These are phyloP conservation scores for Ophioninae sp. DNA, from an alignment of 2,888 invertebrate species.

Conservation along the genomic window DNA sequence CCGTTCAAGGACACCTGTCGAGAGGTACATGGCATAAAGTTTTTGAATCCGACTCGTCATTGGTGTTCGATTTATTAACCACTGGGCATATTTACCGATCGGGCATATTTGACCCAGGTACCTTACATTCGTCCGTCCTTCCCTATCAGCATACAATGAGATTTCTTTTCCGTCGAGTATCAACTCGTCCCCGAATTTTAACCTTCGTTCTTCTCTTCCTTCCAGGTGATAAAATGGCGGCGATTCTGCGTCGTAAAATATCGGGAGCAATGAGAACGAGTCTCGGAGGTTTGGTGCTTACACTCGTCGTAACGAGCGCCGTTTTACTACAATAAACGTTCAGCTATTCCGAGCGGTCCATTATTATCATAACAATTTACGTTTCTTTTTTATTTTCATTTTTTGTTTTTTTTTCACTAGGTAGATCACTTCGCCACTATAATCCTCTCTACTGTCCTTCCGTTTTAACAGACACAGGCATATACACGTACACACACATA, in stretches of 20 bases:
- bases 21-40: too few relatives aligned
- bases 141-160: neutral
- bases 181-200: neutral
- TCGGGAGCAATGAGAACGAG: constrained; percentile 73
- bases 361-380: constrained; percentile 75
- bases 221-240: constrained; percentile 95
- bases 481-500: constrained; percentile 14
- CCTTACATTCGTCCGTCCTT: too few relatives aligned
- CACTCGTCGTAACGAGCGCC: constrained; percentile 72
- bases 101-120: too few relatives aligned
- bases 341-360: constrained; percentile 70
- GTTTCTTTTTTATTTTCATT: constrained; percentile 72
- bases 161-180: neutral
- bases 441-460: constrained; percentile 53
- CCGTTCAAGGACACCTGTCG: too few relatives aligned
- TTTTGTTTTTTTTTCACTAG: constrained; percentile 73
- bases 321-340: constrained; percentile 78
- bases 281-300: constrained; percentile 72
- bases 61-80: too few relatives aligned
- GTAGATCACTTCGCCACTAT: constrained; percentile 71
- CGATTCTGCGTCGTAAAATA: constrained; percentile 90
- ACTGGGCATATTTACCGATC: too few relatives aligned
- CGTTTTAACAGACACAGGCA: neutral
- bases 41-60: too few relatives aligned
- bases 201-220: constrained; percentile 62